Conservation (phyloP, 2,888 invertebrate species). For the Drosophila anomalata region DNA sequence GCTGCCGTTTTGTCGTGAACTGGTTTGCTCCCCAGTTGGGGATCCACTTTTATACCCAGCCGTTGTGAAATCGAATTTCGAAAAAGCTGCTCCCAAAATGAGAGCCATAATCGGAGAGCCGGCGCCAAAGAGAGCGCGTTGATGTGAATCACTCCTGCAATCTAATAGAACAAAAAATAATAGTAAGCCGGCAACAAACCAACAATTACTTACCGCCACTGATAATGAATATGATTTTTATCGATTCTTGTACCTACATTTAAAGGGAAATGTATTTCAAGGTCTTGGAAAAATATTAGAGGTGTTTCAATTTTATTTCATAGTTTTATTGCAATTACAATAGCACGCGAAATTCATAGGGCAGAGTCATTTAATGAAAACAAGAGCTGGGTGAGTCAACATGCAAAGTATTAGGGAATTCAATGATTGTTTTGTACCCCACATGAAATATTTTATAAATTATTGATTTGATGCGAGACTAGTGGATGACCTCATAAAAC, state of each 20-base stretch:
- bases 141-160: constrained; percentile 18
- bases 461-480: background rate
- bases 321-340: background rate
- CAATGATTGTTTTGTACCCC: background rate
- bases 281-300: background rate
- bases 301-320: background rate
- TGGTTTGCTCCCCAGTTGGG: constrained; percentile 26
- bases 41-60: constrained; percentile 47
- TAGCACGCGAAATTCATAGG: background rate
- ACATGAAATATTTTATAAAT: background rate
- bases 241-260: background rate
- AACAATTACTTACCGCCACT: background rate
- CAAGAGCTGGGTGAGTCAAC: too few species aligned
- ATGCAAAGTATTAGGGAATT: background rate
- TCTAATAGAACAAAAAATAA: background rate
- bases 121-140: constrained; percentile 13
- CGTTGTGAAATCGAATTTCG: constrained; percentile 63
- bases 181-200: background rate
- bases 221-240: background rate
- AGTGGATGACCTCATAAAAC: background rate
- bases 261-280: background rate
- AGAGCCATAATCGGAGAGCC: constrained; percentile 1
- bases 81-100: constrained; percentile 23
- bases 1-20: constrained; percentile 56
- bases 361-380: too few species aligned